Percentiles rank a stretch among this genome's conserved stretches.
These are phyloP conservation scores for Linepithema humile DNA, from an alignment of 1,140 invertebrate genomes.

Conservation along the genomic window DNA sequence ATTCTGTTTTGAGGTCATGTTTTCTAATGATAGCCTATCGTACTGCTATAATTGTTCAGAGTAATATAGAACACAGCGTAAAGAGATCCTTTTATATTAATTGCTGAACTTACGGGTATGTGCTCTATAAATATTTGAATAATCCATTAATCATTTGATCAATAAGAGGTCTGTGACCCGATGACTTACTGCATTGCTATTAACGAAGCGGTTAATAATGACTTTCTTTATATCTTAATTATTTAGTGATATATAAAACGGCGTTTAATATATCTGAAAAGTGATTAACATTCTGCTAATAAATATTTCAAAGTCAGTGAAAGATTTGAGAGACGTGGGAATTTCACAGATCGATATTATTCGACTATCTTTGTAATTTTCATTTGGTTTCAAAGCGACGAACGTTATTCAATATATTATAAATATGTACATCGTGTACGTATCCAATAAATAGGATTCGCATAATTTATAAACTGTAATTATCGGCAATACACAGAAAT, in stretches of 20 bases:
- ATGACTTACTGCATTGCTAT: neutral
- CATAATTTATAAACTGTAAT: constrained; percentile 48
- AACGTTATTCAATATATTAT: neutral
- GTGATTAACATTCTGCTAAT: no score
- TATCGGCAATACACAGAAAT: constrained; percentile 20
- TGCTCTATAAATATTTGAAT: neutral
- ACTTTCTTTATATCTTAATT: neutral
- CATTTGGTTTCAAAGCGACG: neutral
- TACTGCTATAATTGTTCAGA: neutral
- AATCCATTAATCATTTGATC: neutral
- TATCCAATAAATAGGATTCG: constrained; percentile 10
- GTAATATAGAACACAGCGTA: neutral
- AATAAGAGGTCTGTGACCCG: neutral
- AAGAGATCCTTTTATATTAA: neutral
- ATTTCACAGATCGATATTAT: neutral
- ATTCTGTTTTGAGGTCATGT: neutral
- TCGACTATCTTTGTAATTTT: neutral
- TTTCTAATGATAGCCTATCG: constrained; percentile 1
- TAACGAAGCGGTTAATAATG: neutral
- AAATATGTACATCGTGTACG: neutral
- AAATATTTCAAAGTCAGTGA: neutral
- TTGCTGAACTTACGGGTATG: neutral
- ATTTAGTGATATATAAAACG: neutral
- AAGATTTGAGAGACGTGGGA: neutral
- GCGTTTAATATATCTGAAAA: neutral